A percentile compares a stretch with the other conserved stretches of the same genome.
Conservation (phyloP, 1,140 invertebrate species). For the Amyelois transitella region DNA sequence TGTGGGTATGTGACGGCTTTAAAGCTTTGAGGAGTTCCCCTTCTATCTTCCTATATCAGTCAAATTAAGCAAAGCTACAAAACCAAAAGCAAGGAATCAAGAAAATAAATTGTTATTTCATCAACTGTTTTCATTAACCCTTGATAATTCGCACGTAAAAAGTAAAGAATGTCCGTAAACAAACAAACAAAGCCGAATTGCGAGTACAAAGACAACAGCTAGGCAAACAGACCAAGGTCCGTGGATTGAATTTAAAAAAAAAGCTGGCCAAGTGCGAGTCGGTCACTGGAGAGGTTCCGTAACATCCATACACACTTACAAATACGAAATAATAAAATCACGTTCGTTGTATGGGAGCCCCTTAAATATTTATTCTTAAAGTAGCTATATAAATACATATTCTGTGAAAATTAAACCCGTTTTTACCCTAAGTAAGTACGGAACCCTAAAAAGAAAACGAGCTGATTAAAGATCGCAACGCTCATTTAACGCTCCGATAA, state of each 20-base stretch:
- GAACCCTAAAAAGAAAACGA: no score
- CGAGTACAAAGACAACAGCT: neutral
- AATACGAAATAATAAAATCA: no score
- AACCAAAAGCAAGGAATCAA: neutral
- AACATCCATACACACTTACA: no score
- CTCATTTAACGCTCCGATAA: conserved; percentile 66
- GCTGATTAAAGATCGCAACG: conserved; percentile 60
- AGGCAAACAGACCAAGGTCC: conserved; percentile 14
- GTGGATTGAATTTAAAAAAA: conserved; percentile 21
- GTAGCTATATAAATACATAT: no score
- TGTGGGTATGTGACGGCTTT: no score
- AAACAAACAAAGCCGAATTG: neutral
- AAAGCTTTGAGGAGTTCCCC: no score
- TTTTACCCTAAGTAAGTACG: no score
- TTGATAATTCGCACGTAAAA: neutral
- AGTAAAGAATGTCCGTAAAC: neutral
- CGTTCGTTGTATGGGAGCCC: no score
- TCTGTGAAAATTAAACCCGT: no score
- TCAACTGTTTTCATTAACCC: neutral
- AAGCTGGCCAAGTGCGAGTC: neutral
- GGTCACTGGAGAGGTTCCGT: neutral
- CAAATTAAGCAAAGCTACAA: no score
- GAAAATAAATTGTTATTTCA: neutral
- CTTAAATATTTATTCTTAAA: no score
- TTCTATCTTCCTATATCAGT: no score